Base-by-base conservation (phyloP, 2,113 vertebrate species). In the Aplodontia rufa region DNA sequence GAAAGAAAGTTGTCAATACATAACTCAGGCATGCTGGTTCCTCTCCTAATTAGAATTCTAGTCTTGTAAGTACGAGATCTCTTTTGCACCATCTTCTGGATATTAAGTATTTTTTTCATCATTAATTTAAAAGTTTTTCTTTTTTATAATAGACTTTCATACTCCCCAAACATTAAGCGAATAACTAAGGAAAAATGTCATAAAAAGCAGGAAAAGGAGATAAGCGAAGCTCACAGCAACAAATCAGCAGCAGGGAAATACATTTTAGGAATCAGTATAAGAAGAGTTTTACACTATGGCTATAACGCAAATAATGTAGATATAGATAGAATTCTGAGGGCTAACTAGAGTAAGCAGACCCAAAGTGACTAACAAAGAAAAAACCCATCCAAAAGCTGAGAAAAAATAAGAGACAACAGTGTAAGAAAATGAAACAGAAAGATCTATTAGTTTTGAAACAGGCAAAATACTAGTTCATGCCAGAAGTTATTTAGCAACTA, bases 121-220 rank as follows among this genome's bases (percentile, higher is more conserved):
- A 87, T 72, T 72, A 66, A 71, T 76, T 71, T 78, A 42, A 53
- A 78, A 87, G 45, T 9, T 71, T 75, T 92, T 94, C 69, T n/a
- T 90, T 92, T 40, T 55, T 58, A 87, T 45, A 37, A 84, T 1
- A 74, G 20, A 47, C 74, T 71, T 95, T 79, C 24, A 26, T 16
- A 71, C 55, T 30, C 13, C 58, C 12, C 16, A 87, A 49, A 64
- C 51, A 53, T 32, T 84, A 90, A 91, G 64, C 35, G 90, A 94
- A 51, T 85, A 84, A 85, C 47, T 49, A 87, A 71, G 47, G 81
- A 81, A 72, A 60, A 32, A 60, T 32, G 91, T 95, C 74, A 82
- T 64, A 42, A 78, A 82, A 96, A 93, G 14, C 76, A 78, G 37
- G 19, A 24, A 82, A 76, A 88, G 28, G 16, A 79, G 12, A 80